Percentiles rank a stretch among this genome's conserved stretches.
Evolutionary conservation across 2,888 invertebrate genomes (phyloP).

Genomic region (Drosophila pegasa): DNA sequence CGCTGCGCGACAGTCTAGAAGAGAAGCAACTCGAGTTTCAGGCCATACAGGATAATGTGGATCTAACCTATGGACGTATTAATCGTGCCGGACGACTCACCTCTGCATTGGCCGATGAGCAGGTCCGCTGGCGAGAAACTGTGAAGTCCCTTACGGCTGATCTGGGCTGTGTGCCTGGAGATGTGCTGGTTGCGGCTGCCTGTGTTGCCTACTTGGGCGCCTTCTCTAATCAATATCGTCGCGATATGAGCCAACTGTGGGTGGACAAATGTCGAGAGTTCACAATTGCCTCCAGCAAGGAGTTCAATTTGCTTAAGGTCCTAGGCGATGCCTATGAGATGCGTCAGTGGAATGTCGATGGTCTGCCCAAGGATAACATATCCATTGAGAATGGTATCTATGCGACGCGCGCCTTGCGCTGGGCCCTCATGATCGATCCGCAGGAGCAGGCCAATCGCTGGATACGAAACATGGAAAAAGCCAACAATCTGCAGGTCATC

Average conservation of each 20-base stretch:
- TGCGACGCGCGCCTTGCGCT: conserved; percentile 92
- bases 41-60: conserved; percentile 90
- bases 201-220: conserved; percentile 96
- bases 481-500: conserved; percentile 90
- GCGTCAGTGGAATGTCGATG: conserved; percentile 95
- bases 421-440: conserved; percentile 98
- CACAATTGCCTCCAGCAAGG: conserved; percentile 89
- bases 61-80: conserved; percentile 91
- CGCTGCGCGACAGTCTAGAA: conserved; percentile 87
- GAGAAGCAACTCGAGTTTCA: conserved; percentile 91
- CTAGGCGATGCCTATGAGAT: conserved; percentile 94
- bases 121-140: conserved; percentile 92
- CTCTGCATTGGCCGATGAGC: conserved; percentile 94
- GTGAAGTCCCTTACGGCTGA: conserved; percentile 89
- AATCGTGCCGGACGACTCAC: conserved; percentile 93
- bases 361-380: conserved; percentile 93
- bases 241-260: conserved; percentile 89
- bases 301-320: conserved; percentile 89
- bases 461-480: conserved; percentile 94
- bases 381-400: conserved; percentile 97
- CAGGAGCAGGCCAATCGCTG: conserved; percentile 98
- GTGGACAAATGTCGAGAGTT: conserved; percentile 87
- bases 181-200: conserved; percentile 94
- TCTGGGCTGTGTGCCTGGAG: conserved; percentile 91
- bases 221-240: conserved; percentile 91